A percentile compares a stretch with the other conserved stretches of the same genome.
Evolutionary conservation across 1,140 invertebrate species (phyloP).

Genomic region (Venturia canescens): DNA sequence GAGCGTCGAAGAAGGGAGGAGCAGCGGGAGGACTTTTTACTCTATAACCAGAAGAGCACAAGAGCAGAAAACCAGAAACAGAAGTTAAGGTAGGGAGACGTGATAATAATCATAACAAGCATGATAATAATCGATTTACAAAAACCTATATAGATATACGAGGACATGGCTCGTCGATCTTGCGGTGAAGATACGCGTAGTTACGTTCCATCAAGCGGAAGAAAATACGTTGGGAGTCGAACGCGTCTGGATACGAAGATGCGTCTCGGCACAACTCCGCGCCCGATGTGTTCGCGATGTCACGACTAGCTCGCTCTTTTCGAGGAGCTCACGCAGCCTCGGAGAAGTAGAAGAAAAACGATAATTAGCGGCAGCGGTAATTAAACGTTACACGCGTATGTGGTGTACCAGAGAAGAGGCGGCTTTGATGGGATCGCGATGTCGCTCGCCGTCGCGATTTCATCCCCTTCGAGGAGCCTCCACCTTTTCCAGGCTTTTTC

Average conservation of each 20-base stretch:
- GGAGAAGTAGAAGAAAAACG: conserved; percentile 55
- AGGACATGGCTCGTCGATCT: no score
- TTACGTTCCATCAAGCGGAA: not conserved
- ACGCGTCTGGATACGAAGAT: no score
- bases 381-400: conserved; percentile 59
- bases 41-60: not conserved
- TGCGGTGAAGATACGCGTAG: not conserved
- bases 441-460: not conserved
- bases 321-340: not conserved
- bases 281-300: conserved; percentile 43
- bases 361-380: conserved; percentile 63
- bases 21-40: not conserved
- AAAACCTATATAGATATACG: not conserved
- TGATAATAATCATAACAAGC: not conserved
- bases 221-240: not conserved
- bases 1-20: not conserved
- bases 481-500: not conserved
- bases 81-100: not conserved
- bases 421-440: conserved; percentile 31
- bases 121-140: not conserved
- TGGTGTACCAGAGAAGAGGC: conserved; percentile 43
- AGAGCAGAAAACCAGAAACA: not conserved
- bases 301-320: conserved; percentile 45
- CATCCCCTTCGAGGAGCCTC: not conserved
- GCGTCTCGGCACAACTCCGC: no score